Percentiles rank a stretch among this genome's conserved stretches.
Evolutionary conservation across 2,113 vertebrate genomes (phyloP).

Genomic region (Ailurus styani): DNA sequence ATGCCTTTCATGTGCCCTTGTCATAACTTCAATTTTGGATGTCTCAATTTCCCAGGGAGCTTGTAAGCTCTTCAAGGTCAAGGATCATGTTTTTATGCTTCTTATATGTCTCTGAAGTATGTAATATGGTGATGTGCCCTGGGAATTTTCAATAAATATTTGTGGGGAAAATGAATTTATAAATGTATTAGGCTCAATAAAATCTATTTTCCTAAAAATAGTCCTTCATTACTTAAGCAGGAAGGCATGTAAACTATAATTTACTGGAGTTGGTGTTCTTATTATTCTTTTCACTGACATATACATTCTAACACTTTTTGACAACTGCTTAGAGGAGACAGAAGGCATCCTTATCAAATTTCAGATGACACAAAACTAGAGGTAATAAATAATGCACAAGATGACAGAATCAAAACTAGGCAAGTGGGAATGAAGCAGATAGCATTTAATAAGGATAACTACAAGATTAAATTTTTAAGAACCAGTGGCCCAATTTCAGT

Average conservation of each 20-base stretch:
- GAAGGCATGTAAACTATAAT: background rate
- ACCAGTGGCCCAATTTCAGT: background rate
- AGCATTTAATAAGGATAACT: slow-evolving; percentile 27
- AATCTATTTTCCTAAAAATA: slow-evolving; percentile 22
- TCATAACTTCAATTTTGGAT: background rate
- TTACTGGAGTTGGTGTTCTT: slow-evolving; percentile 24
- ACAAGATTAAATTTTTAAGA: background rate
- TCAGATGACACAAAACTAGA: slow-evolving; percentile 44
- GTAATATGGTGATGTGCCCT: background rate
- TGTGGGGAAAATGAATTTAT: background rate
- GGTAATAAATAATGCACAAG: slow-evolving; percentile 58
- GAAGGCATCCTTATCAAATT: slow-evolving; percentile 56
- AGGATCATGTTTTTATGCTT: background rate
- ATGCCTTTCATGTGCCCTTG: background rate
- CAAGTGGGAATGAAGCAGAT: slow-evolving; percentile 8
- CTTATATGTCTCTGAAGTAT: background rate
- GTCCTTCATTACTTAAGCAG: background rate
- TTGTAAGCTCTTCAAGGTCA: slow-evolving; percentile 4
- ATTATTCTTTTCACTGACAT: slow-evolving; percentile 12
- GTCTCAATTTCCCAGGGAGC: background rate
- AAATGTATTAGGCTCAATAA: slow-evolving; percentile 33
- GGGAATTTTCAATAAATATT: slow-evolving; percentile 32
- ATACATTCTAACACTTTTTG: slow-evolving; percentile 49
- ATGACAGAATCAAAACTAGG: slow-evolving; percentile 41
- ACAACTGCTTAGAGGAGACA: slow-evolving; percentile 58